These are phyloP conservation scores for Masnerella sp. DNA, from an alignment of 2,888 invertebrate genomes.

Conservation along the genomic window DNA sequence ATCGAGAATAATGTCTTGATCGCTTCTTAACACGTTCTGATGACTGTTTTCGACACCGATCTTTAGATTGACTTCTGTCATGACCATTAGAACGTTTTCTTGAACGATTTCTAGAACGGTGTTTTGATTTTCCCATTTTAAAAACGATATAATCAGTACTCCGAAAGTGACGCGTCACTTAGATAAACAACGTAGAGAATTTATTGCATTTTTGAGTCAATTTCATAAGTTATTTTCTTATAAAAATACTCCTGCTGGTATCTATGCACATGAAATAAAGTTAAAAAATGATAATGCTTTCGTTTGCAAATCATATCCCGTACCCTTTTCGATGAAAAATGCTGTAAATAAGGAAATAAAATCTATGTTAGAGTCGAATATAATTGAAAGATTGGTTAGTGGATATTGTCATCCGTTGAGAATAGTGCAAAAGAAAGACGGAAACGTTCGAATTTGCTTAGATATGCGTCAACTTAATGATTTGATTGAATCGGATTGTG, in stretches of 20 bases:
- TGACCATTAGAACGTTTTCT: too few relatives aligned
- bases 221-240: conserved; percentile 57
- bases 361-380: conserved; percentile 64
- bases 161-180: too few relatives aligned
- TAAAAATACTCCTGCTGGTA: conserved; percentile 53
- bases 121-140: too few relatives aligned
- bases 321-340: conserved; percentile 20
- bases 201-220: too few relatives aligned
- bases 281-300: conserved; percentile 62
- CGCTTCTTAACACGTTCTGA: too few relatives aligned
- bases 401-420: conserved; percentile 67
- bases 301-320: conserved; percentile 43
- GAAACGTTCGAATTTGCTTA: conserved; percentile 64
- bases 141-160: too few relatives aligned
- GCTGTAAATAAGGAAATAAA: conserved; percentile 48
- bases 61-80: too few relatives aligned
- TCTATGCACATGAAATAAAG: conserved; percentile 64
- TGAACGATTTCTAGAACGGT: too few relatives aligned
- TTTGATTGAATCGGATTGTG: conserved; percentile 66
- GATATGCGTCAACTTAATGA: conserved; percentile 68
- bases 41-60: too few relatives aligned
- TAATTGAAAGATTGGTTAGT: conserved; percentile 65
- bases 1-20: too few relatives aligned
- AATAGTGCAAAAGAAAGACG: conserved; percentile 65
- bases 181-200: too few relatives aligned